Conservation (phyloP, 2,888 invertebrate species). For the Archips xylosteana region DNA sequence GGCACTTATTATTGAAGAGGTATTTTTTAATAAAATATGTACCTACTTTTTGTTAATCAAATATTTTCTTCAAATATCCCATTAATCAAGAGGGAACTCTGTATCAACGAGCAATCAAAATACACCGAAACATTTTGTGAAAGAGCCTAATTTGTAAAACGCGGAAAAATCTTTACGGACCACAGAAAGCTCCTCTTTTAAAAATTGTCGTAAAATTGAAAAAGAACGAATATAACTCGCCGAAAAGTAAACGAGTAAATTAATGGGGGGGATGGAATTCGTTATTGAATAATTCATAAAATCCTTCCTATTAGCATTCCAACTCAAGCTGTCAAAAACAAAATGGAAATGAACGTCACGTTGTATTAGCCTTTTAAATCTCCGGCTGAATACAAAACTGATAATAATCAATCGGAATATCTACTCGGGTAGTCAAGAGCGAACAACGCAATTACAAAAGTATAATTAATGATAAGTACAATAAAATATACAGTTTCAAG, state of each 20-base stretch:
- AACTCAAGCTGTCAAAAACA: constrained; percentile 47
- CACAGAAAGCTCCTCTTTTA: not conserved
- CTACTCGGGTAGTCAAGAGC: not conserved
- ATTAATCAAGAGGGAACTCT: not conserved
- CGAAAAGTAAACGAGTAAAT: constrained; percentile 37
- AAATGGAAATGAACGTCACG: constrained; percentile 50
- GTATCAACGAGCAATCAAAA: not conserved
- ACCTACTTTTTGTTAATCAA: too few species aligned
- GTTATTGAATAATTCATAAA: constrained; percentile 56
- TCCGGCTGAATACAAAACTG: constrained; percentile 34
- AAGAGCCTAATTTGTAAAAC: constrained; percentile 1
- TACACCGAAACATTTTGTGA: not conserved
- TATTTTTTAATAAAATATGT: too few species aligned
- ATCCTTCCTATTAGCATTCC: constrained; percentile 53
- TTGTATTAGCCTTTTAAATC: constrained; percentile 44
- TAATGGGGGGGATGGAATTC: constrained; percentile 43
- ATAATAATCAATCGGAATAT: constrained; percentile 30
- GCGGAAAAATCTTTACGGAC: not conserved
- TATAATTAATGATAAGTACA: not conserved
- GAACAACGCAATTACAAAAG: not conserved
- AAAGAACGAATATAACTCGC: constrained; percentile 11
- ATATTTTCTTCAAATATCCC: too few species aligned
- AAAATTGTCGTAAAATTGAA: constrained; percentile 18
- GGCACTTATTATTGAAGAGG: too few species aligned
- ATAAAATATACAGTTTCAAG: not conserved